These are phyloP conservation scores for Semibalanus balanoides DNA, from an alignment of 1,140 invertebrate genomes.

Conservation along the genomic window DNA sequence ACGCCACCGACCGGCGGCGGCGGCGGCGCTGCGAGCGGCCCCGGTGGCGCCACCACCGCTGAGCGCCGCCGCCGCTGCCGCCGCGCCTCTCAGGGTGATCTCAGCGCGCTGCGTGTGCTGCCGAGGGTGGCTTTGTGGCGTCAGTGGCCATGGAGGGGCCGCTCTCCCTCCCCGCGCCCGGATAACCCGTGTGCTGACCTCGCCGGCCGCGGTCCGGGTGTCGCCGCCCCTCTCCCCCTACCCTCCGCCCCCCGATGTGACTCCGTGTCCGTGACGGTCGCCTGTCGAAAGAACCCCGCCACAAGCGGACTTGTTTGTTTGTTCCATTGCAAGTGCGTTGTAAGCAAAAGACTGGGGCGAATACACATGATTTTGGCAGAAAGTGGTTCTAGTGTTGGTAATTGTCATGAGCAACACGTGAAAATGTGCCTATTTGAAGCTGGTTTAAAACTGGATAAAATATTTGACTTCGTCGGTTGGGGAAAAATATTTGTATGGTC, in stretches of 20 bases:
- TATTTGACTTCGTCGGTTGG: too few relatives aligned
- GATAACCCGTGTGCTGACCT: too few relatives aligned
- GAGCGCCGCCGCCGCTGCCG: too few relatives aligned
- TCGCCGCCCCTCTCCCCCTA: not conserved
- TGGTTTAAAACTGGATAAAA: too few relatives aligned
- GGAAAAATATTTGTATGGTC: too few relatives aligned
- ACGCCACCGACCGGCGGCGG: not conserved
- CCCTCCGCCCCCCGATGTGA: not conserved
- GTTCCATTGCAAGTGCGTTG: not conserved
- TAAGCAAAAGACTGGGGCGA: not conserved
- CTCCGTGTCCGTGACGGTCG: not conserved
- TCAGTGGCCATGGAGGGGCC: not conserved
- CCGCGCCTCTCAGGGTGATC: not conserved
- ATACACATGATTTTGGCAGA: not conserved
- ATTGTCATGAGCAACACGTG: not conserved
- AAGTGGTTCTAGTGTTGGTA: not conserved
- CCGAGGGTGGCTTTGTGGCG: too few relatives aligned
- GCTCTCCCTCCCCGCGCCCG: too few relatives aligned
- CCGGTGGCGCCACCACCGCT: too few relatives aligned
- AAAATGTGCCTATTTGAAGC: too few relatives aligned
- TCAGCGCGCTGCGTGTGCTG: not conserved
- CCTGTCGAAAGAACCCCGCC: too few relatives aligned
- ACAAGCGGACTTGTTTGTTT: not conserved
- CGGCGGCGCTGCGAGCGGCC: too few relatives aligned
- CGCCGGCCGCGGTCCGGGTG: too few relatives aligned